Base-by-base conservation (phyloP, 2,797 vertebrate genomes). In the Danio albolineatus region DNA sequence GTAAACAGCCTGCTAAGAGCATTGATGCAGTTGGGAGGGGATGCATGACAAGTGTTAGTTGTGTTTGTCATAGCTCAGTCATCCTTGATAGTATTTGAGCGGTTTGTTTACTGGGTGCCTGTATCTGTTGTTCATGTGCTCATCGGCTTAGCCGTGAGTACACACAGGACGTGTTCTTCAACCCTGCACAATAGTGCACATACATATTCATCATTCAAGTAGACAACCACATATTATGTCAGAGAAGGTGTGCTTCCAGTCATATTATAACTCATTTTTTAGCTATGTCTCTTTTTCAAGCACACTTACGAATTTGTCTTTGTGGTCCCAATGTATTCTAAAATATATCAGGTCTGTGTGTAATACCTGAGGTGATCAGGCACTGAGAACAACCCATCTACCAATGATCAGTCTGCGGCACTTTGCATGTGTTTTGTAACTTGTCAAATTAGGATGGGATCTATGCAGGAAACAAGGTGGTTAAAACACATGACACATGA, bases 101-200 rank as follows among this genome's bases (percentile, higher is more conserved):
- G 5, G 51, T 72, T 36, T 78, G 66, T 70, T 60, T 78, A 82
- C 64, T 64, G 17, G 53, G 62, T 62, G 73, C 43, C 70, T 71
- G 57, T 60, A 39, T 65, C 80, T 73, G 61, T 82, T 78, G 49
- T 75, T 57, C 48, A 17, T 79, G 74, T 60, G 72, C 74, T 81
- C 65, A 72, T 66, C 60, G 82, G 82, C 86, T 90, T 85, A 87
- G 84, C 84, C 72, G 76, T 76, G 61, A 77, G 82, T 89, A 87
- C 86, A 83, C 85, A 91, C 78, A 53, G 84, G 87, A 86, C 83
- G 76, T 78, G 75, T 87, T 89, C 85, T 65, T 88, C 87, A 89
- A 86, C 84, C 81, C 86, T 75, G 84, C 60, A 88, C 84, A 87
- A 83, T 49, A 77, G 79, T 9, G 10, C 90, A 84, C 82, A 54